phyloP scores from a whole-genome alignment of 1,140 invertebrate species.

The Bombus turneri region DNA sequence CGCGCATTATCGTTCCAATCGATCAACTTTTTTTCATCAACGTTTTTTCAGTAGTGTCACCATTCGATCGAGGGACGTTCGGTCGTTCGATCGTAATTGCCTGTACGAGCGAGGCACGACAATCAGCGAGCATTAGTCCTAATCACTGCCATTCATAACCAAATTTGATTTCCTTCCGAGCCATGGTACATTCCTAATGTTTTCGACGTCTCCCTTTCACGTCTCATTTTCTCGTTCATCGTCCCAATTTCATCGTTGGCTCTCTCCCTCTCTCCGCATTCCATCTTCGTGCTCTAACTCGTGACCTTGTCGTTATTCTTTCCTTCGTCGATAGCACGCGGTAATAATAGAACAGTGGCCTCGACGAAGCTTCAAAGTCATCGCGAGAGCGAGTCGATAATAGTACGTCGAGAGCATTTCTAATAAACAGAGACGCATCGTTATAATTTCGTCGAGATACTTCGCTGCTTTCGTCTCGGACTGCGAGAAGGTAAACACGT shows the following conservation, averaged over 20 bases:
- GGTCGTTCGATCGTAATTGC: constrained; percentile 55
- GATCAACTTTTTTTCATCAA: neutral
- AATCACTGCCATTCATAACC: constrained; percentile 71
- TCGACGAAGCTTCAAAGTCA: constrained; percentile 27
- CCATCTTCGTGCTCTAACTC: constrained; percentile 3
- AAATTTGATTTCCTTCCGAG: constrained; percentile 67
- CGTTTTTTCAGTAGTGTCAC: neutral
- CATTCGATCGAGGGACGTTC: constrained; percentile 12
- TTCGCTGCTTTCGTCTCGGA: no score
- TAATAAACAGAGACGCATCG: constrained; percentile 3
- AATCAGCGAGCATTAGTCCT: constrained; percentile 66
- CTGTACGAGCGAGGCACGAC: constrained; percentile 40
- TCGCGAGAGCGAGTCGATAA: neutral
- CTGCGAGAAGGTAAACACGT: neutral
- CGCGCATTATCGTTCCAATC: neutral
- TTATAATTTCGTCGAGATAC: neutral
- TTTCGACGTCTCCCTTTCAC: constrained; percentile 53
- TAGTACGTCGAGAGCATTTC: neutral
- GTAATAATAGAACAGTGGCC: constrained; percentile 27
- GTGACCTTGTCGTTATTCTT: constrained; percentile 21
- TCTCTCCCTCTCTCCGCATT: neutral
- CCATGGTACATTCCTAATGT: constrained; percentile 62
- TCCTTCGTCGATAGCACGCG: constrained; percentile 1
- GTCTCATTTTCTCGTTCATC: constrained; percentile 38
- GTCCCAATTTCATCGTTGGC: neutral